These are phyloP conservation scores for Nothobranchius furzeri DNA, from an alignment of 2,113 vertebrate genomes.

Conservation along the genomic window DNA sequence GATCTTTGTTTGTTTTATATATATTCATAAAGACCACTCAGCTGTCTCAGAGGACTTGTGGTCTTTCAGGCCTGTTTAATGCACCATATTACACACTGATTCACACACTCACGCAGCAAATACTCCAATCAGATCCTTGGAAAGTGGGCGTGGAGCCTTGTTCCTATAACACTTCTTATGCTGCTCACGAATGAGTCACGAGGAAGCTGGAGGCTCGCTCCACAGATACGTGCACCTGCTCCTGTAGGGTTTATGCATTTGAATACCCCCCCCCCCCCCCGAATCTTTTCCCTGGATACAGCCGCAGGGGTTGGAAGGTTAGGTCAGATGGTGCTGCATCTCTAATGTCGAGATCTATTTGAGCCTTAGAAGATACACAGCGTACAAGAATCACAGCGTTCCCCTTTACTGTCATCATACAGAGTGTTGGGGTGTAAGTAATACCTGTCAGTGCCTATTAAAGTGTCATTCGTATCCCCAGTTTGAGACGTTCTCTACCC, in stretches of 20 bases:
- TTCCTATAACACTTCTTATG: constrained; percentile 56
- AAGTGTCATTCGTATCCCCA: background rate
- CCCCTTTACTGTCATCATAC: constrained; percentile 23
- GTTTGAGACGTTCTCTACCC: background rate
- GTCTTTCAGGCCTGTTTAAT: constrained; percentile 40
- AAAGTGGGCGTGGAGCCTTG: constrained; percentile 46
- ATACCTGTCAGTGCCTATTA: constrained; percentile 11
- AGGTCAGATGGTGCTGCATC: constrained; percentile 47
- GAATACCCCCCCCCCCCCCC: constrained; percentile 8
- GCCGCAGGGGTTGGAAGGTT: constrained; percentile 41
- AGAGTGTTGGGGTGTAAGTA: constrained; percentile 15
- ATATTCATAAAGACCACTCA: constrained; percentile 32
- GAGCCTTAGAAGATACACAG: constrained; percentile 1
- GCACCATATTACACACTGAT: constrained; percentile 16
- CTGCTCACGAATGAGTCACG: constrained; percentile 72
- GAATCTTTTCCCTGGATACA: constrained; percentile 51
- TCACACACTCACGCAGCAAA: constrained; percentile 6
- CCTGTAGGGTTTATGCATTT: constrained; percentile 50
- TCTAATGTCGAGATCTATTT: constrained; percentile 46
- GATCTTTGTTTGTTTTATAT: constrained; percentile 36
- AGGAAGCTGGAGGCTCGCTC: constrained; percentile 49
- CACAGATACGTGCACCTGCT: constrained; percentile 61
- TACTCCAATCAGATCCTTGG: constrained; percentile 17
- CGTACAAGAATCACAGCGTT: background rate
- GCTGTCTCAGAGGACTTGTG: constrained; percentile 21